Evolutionary conservation across 2,888 invertebrate species (phyloP).

Genomic region (Acholoe squamosa): DNA sequence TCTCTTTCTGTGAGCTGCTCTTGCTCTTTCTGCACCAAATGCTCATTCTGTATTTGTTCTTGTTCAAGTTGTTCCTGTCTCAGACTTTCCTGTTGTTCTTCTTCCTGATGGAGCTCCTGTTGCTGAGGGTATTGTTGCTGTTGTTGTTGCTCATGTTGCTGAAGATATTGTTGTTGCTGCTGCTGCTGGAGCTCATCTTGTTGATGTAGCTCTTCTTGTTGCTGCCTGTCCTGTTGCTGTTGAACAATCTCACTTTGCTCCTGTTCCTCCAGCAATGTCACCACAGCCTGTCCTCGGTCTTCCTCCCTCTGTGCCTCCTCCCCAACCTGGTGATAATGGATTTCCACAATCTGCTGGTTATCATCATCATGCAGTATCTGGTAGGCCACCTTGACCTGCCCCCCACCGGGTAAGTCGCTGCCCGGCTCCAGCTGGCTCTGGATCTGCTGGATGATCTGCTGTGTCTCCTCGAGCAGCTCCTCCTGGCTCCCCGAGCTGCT

Average conservation of each 20-base stretch:
- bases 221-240: neutral
- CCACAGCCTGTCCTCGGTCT: constrained; percentile 4
- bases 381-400: constrained; percentile 63
- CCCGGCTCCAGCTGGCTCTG: constrained; percentile 60
- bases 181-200: neutral
- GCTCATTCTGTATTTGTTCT: neutral
- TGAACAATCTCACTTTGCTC: neutral
- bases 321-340: constrained; percentile 63
- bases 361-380: constrained; percentile 68
- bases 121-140: neutral
- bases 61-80: neutral
- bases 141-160: neutral
- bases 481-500: neutral
- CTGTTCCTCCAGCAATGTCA: neutral
- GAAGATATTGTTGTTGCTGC: neutral
- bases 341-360: constrained; percentile 67
- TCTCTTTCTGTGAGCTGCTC: neutral
- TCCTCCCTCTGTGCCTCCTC: neutral
- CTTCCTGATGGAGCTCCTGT: neutral
- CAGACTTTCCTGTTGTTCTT: neutral
- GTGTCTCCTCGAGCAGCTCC: constrained; percentile 60
- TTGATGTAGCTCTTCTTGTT: neutral
- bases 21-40: neutral
- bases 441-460: constrained; percentile 62
- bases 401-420: neutral